A percentile compares a stretch with the other conserved stretches of the same genome.
Evolutionary conservation across 2,888 invertebrate genomes (phyloP).

Genomic region (Torymus aiolomorphi): DNA sequence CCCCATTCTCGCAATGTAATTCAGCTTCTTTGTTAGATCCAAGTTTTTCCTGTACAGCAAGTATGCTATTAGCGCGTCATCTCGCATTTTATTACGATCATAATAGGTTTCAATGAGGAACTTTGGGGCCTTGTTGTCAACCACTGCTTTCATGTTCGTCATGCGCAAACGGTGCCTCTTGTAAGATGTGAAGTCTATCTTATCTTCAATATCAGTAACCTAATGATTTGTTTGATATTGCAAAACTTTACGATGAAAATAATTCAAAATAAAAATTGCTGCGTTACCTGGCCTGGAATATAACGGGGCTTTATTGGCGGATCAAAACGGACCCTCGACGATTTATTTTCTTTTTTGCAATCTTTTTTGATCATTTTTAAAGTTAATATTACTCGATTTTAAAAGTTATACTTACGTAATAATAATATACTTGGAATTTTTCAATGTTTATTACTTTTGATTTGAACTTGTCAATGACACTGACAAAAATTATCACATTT

Average conservation of each 20-base stretch:
- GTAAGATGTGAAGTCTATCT: constrained; percentile 52
- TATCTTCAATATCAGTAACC: not conserved
- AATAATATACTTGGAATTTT: constrained; percentile 16
- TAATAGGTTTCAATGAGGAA: constrained; percentile 78
- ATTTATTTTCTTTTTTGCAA: constrained; percentile 7
- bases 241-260: too few relatives aligned
- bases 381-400: too few relatives aligned
- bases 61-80: constrained; percentile 73
- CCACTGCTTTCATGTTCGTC: constrained; percentile 57
- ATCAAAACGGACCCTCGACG: constrained; percentile 26
- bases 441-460: not conserved
- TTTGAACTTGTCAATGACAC: constrained; percentile 22
- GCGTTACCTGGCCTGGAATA: constrained; percentile 57
- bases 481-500: not conserved
- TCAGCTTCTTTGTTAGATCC: constrained; percentile 79
- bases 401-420: not conserved
- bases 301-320: constrained; percentile 57
- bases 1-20: constrained; percentile 79
- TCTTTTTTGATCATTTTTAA: constrained; percentile 32
- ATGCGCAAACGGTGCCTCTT: constrained; percentile 55
- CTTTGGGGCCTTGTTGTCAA: constrained; percentile 78
- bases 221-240: too few relatives aligned
- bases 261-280: too few relatives aligned
- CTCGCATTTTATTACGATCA: constrained; percentile 73
- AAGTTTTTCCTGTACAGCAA: constrained; percentile 79